Evolutionary conservation across 2,113 vertebrate genomes (phyloP).

Genomic region (Lampris incognitus): DNA sequence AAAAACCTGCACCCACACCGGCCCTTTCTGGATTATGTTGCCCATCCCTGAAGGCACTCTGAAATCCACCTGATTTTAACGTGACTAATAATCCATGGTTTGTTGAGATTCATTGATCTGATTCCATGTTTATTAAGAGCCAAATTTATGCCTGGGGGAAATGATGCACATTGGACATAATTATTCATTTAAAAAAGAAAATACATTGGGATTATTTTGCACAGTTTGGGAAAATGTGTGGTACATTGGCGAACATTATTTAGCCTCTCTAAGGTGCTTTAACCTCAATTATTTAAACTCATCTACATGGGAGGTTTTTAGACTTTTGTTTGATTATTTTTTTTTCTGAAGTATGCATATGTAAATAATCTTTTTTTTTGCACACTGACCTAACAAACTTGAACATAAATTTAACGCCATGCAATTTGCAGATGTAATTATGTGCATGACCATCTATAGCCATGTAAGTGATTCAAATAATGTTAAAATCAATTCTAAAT

Average conservation of each 20-base stretch:
- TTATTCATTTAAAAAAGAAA: background rate
- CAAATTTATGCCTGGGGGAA: constrained; percentile 17
- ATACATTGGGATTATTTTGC: constrained; percentile 12
- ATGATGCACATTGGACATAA: constrained; percentile 3
- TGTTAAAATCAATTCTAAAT: no score
- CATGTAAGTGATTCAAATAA: no score
- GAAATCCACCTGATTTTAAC: constrained; percentile 66
- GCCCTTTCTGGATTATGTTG: no score
- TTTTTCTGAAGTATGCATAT: no score
- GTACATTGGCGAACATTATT: background rate
- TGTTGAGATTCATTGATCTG: constrained; percentile 55
- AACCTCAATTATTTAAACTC: background rate
- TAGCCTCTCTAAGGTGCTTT: background rate
- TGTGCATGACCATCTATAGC: no score
- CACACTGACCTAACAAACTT: no score
- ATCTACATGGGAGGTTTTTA: no score
- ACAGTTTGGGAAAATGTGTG: background rate
- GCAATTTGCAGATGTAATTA: no score
- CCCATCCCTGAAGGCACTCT: background rate
- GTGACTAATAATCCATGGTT: constrained; percentile 53
- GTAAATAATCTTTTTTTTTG: no score
- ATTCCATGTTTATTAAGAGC: constrained; percentile 19
- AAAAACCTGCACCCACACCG: no score
- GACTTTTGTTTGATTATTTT: no score
- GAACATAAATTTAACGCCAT: no score